Conservation (phyloP, 2,797 vertebrate genomes). For the Linurgus olivaceus region DNA sequence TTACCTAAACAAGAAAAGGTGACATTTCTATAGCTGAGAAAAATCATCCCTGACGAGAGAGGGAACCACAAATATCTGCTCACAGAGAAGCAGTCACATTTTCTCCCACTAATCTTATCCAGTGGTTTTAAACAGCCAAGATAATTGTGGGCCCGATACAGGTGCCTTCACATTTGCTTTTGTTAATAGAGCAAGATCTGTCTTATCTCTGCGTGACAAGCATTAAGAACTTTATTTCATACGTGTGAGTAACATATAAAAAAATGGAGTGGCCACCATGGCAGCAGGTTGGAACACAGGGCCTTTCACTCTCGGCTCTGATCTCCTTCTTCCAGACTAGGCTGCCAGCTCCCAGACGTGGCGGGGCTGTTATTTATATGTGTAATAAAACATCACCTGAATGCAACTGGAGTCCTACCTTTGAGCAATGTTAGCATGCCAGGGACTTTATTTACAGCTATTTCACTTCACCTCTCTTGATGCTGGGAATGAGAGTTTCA, state of each 20-base stretch:
- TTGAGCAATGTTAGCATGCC: not conserved
- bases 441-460: constrained; percentile 5
- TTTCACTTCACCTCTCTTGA: constrained; percentile 18
- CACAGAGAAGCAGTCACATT: not conserved
- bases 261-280: accelerated
- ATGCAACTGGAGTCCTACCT: constrained; percentile 29
- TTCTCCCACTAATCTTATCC: not conserved
- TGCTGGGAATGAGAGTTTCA: constrained; percentile 24
- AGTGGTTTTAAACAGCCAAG: not conserved
- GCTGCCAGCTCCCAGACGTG: not conserved
- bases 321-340: not conserved
- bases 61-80: not conserved
- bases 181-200: not conserved
- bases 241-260: accelerated
- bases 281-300: constrained; percentile 29
- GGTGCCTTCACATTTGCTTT: not conserved
- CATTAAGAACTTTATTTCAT: not conserved
- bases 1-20: not conserved
- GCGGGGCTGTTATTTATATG: not conserved
- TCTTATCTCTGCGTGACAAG: not conserved
- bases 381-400: constrained; percentile 26
- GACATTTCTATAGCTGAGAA: not conserved
- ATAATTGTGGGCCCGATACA: not conserved
- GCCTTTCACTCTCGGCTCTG: not conserved
- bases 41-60: not conserved